These are phyloP conservation scores for Myrmecobius fasciatus DNA, from an alignment of 2,113 vertebrate species.

Conservation along the genomic window DNA sequence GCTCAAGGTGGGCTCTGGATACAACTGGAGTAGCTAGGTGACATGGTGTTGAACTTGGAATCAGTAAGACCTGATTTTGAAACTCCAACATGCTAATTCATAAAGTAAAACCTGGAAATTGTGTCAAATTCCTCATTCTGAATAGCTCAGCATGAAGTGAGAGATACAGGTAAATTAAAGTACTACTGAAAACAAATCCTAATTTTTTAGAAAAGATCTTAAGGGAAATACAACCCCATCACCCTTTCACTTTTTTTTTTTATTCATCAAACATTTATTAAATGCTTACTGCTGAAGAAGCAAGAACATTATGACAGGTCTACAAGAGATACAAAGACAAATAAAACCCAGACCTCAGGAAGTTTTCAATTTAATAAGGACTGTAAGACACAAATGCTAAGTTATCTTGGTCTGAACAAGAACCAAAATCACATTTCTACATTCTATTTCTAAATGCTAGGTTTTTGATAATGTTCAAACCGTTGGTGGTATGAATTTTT, in stretches of 20 bases:
- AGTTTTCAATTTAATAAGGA: background rate
- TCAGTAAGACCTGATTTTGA: background rate
- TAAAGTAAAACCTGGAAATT: constrained; percentile 1
- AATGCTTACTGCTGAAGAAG: background rate
- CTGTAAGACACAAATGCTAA: background rate
- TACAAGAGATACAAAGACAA: background rate
- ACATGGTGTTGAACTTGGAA: background rate
- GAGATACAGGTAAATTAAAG: background rate
- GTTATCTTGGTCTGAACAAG: background rate
- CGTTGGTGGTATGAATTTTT: background rate
- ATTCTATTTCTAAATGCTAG: background rate
- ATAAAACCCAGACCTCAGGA: background rate
- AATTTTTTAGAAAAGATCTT: background rate
- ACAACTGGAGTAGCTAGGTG: background rate
- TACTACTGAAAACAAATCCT: background rate
- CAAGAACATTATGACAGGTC: background rate
- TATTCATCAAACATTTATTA: background rate
- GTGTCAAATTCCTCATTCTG: constrained; percentile 9
- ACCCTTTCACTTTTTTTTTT: background rate
- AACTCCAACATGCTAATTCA: background rate
- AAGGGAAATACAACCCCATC: background rate
- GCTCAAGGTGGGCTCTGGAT: background rate
- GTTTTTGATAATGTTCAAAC: background rate
- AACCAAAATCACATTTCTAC: background rate
- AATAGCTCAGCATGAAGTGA: constrained; percentile 35